phyloP scores from a whole-genome alignment of 2,888 invertebrate species.

The Metalampra italica region DNA sequence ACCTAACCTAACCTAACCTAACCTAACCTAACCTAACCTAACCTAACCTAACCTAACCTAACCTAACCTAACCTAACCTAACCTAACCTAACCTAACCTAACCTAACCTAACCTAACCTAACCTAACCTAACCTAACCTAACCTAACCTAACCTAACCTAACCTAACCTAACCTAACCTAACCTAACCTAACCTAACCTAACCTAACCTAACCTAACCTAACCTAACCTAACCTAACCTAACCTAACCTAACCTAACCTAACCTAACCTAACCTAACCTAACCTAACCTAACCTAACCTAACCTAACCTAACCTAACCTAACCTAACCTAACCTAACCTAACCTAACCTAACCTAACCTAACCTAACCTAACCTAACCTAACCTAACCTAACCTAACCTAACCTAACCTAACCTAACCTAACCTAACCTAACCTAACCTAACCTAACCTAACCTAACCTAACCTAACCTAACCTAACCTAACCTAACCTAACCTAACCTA shows the following conservation, averaged over 20 bases:
- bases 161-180: conserved; percentile 9
- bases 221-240: conserved; percentile 16
- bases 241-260: conserved; percentile 15
- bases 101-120: conserved; percentile 11
- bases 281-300: conserved; percentile 13
- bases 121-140: conserved; percentile 15
- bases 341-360: conserved; percentile 15
- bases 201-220: conserved; percentile 8
- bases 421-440: conserved; percentile 15
- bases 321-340: conserved; percentile 12
- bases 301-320: conserved; percentile 12
- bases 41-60: conserved; percentile 6
- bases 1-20: conserved; percentile 8
- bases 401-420: conserved; percentile 14
- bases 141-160: conserved; percentile 12
- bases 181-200: conserved; percentile 10
- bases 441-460: conserved; percentile 14
- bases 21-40: conserved; percentile 8
- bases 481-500: conserved; percentile 12
- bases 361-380: conserved; percentile 15
- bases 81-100: conserved; percentile 8
- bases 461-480: conserved; percentile 10
- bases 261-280: conserved; percentile 12
- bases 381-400: conserved; percentile 15
- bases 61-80: conserved; percentile 7